Evolutionary conservation across 2,888 invertebrate genomes (phyloP), one percentile per base, ranked within the genome.

Genomic region (Apotomis capreana): DNA sequence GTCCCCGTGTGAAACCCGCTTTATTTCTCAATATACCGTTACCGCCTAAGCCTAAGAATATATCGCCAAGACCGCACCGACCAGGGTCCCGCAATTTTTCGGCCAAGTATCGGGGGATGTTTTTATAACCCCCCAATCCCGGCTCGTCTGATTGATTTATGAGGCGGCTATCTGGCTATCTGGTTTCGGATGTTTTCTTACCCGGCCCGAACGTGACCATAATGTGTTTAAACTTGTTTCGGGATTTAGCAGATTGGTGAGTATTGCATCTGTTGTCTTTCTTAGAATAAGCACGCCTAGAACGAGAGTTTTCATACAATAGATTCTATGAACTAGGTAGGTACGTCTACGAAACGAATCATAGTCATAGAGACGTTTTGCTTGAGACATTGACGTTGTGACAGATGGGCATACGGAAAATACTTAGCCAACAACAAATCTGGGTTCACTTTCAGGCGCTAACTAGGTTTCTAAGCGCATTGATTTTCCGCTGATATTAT

Each of bases 111-210:
- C 69, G 72, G 77, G 79, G 77, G 74, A 78, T 82, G 81, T 86
- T 87, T 86, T 86, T 87, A 80, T 75, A 79, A 79, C 81, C 82
- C 81, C 82, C 79, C 76, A 77, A 74, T 77, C 78, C 76, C 76
- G 80, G 76, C 78, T 46, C 52, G 71, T 73, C 77, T 81, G 87
- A 87, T 88, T 87, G 87, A 88, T 87, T 87, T 87, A 87, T 81
- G 86, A 81, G 67, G 44, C 2, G 63, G 64, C 55, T 64, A 55
- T 61, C 79, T 80, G 76, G 75, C 75, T 77, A 86, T 87, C 83
- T 85, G 84, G 86, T 86, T 85, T 80, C 83, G 81, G 83, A 84
- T 87, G 79, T 81, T 83, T 79, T 74, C 68, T 68, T 58, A 63
- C 58, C 62, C 68, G 58, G 68, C 44, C 26, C 61, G 57, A 58